Evolutionary conservation across 1,140 invertebrate genomes (phyloP).

Genomic region (Lasaia peninsularis): DNA sequence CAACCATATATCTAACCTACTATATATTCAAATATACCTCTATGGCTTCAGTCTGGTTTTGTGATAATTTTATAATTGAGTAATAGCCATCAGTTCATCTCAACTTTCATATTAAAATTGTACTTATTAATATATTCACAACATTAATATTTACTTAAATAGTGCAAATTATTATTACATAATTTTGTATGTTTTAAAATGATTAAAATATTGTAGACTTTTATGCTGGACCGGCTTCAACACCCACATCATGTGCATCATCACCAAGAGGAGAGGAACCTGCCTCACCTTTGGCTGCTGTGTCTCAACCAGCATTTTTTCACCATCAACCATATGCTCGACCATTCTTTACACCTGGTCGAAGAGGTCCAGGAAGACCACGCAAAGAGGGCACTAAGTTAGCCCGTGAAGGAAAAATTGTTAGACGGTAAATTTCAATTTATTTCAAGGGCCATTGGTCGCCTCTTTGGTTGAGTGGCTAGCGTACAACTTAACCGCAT

Average conservation of each 20-base stretch:
- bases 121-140: no score
- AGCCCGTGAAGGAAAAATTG: slow-evolving; percentile 64
- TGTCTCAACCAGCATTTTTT: slow-evolving; percentile 55
- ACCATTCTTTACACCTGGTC: slow-evolving; percentile 77
- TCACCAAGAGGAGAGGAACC: slow-evolving; percentile 77
- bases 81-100: no score
- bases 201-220: slow-evolving; percentile 43
- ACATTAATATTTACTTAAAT: no score
- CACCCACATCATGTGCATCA: slow-evolving; percentile 77
- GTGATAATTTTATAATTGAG: no score
- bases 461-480: no score
- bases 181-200: background rate
- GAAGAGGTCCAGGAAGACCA: slow-evolving; percentile 84
- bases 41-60: no score
- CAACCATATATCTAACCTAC: no score
- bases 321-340: slow-evolving; percentile 57
- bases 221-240: slow-evolving; percentile 76
- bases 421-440: slow-evolving; percentile 49
- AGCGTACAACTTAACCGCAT: no score
- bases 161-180: background rate
- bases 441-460: no score
- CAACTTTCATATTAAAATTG: no score
- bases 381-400: slow-evolving; percentile 81
- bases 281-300: slow-evolving; percentile 57
- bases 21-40: no score